Conservation (phyloP, 2,113 vertebrate genomes). For the Leiothrix lutea region DNA sequence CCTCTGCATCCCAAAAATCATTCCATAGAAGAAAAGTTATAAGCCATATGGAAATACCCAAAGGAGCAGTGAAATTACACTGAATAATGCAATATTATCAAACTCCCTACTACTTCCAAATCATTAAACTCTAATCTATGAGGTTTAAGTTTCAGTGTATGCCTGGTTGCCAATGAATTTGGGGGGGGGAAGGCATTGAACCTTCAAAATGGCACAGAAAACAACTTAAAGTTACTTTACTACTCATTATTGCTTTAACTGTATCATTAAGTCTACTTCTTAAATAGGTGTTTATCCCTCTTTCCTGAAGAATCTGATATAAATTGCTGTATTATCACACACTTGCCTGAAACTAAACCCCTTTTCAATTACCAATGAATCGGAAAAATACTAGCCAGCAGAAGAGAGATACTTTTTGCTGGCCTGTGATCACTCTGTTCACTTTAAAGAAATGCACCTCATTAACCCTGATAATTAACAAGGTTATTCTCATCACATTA, state of each 20-base stretch:
- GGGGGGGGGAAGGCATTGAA: neutral
- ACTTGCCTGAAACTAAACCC: neutral
- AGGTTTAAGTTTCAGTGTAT: neutral
- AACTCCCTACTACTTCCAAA: neutral
- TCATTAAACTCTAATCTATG: neutral
- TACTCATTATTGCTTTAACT: neutral
- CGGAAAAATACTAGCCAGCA: neutral
- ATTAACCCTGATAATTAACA: constrained; percentile 53
- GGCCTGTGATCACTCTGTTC: neutral
- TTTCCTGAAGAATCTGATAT: neutral
- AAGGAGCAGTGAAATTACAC: neutral
- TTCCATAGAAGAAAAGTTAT: neutral
- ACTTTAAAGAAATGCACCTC: constrained; percentile 1
- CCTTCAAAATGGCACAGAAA: neutral
- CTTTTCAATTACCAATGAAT: neutral
- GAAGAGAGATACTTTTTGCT: neutral
- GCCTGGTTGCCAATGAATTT: neutral
- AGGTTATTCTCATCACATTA: constrained; percentile 49
- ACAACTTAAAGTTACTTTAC: neutral
- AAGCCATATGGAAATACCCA: neutral
- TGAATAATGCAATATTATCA: neutral
- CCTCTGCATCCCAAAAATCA: neutral
- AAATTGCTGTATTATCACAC: neutral
- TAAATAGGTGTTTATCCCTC: neutral
- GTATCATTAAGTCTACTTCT: neutral